Conservation (phyloP, 2,888 invertebrate species). For the Maniola hyperantus region DNA sequence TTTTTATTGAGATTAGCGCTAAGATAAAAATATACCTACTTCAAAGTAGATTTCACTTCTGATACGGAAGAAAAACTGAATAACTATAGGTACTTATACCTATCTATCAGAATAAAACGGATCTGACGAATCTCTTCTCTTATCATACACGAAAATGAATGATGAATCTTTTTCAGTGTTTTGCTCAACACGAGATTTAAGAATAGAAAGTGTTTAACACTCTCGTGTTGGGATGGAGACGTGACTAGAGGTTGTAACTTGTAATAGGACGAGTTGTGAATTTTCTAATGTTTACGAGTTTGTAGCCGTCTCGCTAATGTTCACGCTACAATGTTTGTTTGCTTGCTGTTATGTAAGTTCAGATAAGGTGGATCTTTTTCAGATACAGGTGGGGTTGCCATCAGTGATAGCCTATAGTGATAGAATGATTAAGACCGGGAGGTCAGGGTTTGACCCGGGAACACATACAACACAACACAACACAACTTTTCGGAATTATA, state of each 20-base stretch:
- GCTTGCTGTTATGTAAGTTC: background rate
- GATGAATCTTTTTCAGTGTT: background rate
- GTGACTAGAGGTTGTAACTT: background rate
- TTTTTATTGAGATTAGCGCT: background rate
- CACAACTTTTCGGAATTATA: no score
- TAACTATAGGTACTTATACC: no score
- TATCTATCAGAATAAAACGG: background rate
- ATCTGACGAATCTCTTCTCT: constrained; percentile 1
- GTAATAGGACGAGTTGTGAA: background rate
- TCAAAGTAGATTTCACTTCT: background rate
- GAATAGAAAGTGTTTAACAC: background rate
- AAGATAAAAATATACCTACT: background rate
- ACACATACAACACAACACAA: no score
- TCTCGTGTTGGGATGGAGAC: background rate
- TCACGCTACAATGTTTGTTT: background rate
- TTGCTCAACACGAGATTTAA: no score
- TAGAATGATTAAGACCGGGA: no score
- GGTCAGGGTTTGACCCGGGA: no score
- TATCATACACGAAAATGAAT: background rate
- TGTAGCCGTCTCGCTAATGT: background rate
- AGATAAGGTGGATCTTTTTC: background rate
- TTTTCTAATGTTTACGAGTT: background rate
- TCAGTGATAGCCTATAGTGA: no score
- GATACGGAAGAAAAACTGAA: background rate
- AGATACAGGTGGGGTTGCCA: no score